phyloP scores from a whole-genome alignment of 2,888 invertebrate genomes.

The Tenthredo scrophulariae region DNA sequence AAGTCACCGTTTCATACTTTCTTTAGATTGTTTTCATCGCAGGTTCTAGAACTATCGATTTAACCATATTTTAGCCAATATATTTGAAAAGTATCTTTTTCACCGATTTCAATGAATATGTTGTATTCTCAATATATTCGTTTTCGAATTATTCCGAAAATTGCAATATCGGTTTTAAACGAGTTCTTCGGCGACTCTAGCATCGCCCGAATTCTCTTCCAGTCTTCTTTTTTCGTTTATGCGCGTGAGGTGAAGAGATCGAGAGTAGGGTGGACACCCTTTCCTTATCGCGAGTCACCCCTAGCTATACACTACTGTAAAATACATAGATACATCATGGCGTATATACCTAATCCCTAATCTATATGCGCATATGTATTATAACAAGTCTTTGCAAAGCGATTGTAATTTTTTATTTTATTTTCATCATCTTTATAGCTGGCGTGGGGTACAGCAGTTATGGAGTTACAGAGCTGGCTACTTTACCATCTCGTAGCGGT shows the following conservation, averaged over 20 bases:
- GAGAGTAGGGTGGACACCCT: background rate
- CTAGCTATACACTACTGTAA: background rate
- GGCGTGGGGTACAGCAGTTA: slow-evolving; percentile 77
- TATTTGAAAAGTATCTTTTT: background rate
- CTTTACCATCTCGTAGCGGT: slow-evolving; percentile 77
- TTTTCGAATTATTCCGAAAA: background rate
- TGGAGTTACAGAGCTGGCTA: slow-evolving; percentile 77
- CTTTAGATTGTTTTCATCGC: too few relatives aligned
- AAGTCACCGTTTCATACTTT: too few relatives aligned
- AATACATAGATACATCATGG: background rate
- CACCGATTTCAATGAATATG: background rate
- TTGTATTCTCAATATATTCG: background rate
- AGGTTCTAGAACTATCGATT: too few relatives aligned
- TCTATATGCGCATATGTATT: background rate
- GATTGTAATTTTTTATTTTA: background rate
- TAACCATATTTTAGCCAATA: too few relatives aligned
- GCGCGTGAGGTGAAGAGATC: background rate
- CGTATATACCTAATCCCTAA: background rate
- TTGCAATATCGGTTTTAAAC: background rate
- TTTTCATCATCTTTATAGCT: slow-evolving; percentile 66
- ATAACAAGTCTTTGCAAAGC: background rate
- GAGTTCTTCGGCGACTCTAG: background rate
- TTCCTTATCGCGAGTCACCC: background rate
- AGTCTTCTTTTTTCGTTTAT: background rate
- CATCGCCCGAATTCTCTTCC: background rate